Evolutionary conservation across 2,113 vertebrate genomes (phyloP).

Genomic region (Euleptes europaea): DNA sequence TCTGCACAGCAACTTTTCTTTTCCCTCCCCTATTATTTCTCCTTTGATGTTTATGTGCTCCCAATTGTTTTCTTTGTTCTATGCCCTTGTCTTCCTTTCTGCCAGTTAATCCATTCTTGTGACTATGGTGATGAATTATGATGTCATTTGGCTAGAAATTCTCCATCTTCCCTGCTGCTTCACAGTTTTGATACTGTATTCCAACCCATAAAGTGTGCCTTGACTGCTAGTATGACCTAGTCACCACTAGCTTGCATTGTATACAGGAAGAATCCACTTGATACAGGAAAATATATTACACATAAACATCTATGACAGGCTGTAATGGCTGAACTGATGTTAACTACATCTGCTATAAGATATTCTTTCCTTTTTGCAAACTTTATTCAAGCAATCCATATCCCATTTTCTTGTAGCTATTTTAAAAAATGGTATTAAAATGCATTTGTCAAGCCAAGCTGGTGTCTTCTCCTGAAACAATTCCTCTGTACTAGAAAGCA

Average conservation of each 20-base stretch:
- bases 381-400: neutral
- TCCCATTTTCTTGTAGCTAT: neutral
- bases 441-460: too few species aligned
- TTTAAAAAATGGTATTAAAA: neutral
- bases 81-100: neutral
- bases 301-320: neutral
- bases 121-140: constrained; percentile 5
- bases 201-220: neutral
- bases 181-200: neutral
- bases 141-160: constrained; percentile 13
- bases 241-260: neutral
- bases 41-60: neutral
- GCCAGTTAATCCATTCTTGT: neutral
- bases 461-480: too few species aligned
- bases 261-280: neutral
- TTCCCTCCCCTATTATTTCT: neutral
- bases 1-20: neutral
- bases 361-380: neutral
- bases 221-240: neutral
- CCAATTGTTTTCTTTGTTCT: neutral
- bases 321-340: neutral
- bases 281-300: neutral
- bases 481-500: too few species aligned
- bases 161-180: constrained; percentile 4
- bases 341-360: neutral